phyloP scores from a whole-genome alignment of 2,888 invertebrate genomes.

The Panorpa germanica region DNA sequence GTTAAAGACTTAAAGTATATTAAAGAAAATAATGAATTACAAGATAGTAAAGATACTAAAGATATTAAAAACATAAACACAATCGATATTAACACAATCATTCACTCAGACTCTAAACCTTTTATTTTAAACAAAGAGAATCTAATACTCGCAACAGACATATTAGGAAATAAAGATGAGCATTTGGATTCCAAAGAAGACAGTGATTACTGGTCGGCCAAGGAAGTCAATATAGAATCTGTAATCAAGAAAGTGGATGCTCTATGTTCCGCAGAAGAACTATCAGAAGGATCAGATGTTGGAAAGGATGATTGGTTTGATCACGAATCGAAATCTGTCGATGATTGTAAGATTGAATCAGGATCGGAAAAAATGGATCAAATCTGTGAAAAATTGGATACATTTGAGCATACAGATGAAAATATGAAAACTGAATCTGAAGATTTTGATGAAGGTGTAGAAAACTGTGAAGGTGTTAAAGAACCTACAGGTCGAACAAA shows the following conservation, averaged over 20 bases:
- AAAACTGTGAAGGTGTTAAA: conserved; percentile 3
- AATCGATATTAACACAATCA: conserved; percentile 15
- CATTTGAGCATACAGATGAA: conserved; percentile 18
- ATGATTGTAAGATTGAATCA: too few species aligned
- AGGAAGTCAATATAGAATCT: conserved; percentile 62
- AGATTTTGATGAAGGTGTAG: conserved; percentile 12
- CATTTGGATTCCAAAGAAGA: conserved; percentile 43
- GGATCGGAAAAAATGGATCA: too few species aligned
- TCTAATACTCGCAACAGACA: conserved; percentile 13
- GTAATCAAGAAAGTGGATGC: conserved; percentile 65
- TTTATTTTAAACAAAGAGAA: too few species aligned
- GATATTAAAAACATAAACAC: conserved; percentile 8
- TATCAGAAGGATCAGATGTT: conserved; percentile 21
- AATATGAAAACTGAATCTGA: conserved; percentile 18
- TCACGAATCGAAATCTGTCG: conserved; percentile 6
- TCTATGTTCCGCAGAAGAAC: conserved; percentile 31
- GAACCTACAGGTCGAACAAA: conserved; percentile 17
- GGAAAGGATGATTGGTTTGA: conserved; percentile 20
- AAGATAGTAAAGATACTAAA: conserved; percentile 3
- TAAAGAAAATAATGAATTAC: not conserved
- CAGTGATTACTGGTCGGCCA: conserved; percentile 59
- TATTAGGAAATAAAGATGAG: conserved; percentile 23
- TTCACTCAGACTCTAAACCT: conserved; percentile 26
- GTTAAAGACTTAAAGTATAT: conserved; percentile 1
- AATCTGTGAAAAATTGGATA: too few species aligned